A percentile compares a stretch with the other conserved stretches of the same genome.
These are phyloP conservation scores for Hydrotaea diabolus DNA, from an alignment of 2,888 invertebrate species.

Conservation along the genomic window DNA sequence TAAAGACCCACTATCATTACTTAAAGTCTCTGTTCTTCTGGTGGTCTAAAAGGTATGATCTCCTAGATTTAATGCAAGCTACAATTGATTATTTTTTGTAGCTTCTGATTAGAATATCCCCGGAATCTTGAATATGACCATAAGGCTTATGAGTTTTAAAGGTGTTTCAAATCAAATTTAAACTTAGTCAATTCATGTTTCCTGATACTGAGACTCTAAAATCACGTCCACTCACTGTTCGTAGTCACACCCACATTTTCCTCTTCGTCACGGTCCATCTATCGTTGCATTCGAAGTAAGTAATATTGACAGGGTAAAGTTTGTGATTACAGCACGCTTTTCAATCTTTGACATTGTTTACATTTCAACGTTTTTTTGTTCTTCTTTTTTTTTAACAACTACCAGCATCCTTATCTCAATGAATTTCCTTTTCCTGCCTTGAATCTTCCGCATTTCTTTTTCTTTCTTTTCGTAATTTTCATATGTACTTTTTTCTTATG, in stretches of 20 bases:
- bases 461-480: conserved; percentile 20
- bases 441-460: neutral
- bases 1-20: too few relatives aligned
- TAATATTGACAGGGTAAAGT: conserved; percentile 15
- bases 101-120: too few relatives aligned
- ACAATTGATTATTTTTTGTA: too few relatives aligned
- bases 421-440: conserved; percentile 36
- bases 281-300: neutral
- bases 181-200: neutral
- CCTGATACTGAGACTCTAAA: neutral
- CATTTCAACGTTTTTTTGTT: neutral
- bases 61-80: too few relatives aligned
- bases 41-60: too few relatives aligned
- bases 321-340: conserved; percentile 17
- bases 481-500: neutral
- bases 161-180: neutral
- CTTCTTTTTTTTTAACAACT: neutral
- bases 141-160: neutral
- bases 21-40: too few relatives aligned
- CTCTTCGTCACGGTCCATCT: neutral
- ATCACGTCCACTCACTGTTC: neutral
- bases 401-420: conserved; percentile 6
- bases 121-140: too few relatives aligned
- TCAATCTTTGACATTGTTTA: conserved; percentile 18
- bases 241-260: neutral